phyloP scores from a whole-genome alignment of 2,797 vertebrate genomes.

The Phaenicophaeus curvirostris region DNA sequence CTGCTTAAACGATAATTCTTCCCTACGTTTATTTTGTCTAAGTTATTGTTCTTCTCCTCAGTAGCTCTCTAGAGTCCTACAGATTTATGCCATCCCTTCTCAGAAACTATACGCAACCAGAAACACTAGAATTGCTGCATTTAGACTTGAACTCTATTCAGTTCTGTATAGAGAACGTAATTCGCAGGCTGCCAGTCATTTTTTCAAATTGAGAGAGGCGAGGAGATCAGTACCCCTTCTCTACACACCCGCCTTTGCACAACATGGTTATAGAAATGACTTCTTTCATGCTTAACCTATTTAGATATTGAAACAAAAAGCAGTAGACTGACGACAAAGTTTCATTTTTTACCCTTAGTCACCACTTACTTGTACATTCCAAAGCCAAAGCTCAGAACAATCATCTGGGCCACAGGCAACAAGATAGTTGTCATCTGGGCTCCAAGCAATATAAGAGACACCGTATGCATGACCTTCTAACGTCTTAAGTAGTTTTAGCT shows the following conservation, averaged over 20 bases:
- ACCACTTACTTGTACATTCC: constrained; percentile 94
- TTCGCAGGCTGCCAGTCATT: background rate
- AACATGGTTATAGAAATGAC: background rate
- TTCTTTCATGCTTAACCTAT: background rate
- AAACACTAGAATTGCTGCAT: background rate
- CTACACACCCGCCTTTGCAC: background rate
- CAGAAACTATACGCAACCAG: background rate
- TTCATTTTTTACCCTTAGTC: background rate
- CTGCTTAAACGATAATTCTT: background rate
- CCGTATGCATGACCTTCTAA: constrained; percentile 97
- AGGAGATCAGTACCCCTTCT: background rate
- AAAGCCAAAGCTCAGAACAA: constrained; percentile 99
- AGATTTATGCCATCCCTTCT: background rate
- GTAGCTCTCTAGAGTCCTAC: background rate
- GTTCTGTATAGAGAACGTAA: background rate
- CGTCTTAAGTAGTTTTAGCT: constrained; percentile 93
- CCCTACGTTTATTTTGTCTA: background rate
- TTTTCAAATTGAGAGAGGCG: background rate
- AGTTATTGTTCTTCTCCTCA: background rate
- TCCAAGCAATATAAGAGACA: constrained; percentile 98
- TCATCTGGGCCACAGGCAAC: constrained; percentile 98
- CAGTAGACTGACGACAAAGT: background rate
- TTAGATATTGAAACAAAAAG: background rate
- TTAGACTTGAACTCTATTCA: background rate
- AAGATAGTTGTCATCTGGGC: constrained; percentile 96